These are phyloP conservation scores for Crotalus horridus DNA, from an alignment of 2,113 vertebrate species.

Conservation along the genomic window DNA sequence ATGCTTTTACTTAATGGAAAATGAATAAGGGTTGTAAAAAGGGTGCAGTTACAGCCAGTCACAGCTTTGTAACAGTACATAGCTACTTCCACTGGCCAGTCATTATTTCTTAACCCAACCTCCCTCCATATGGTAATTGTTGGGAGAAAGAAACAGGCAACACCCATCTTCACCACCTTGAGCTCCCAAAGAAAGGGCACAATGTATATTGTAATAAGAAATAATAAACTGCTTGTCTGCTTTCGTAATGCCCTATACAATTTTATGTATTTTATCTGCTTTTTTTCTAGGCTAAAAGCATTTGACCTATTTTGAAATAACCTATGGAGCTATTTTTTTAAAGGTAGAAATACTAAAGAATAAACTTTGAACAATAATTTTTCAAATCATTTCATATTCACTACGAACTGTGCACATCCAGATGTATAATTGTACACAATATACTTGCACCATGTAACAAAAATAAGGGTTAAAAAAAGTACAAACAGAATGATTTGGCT, in stretches of 20 bases:
- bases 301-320: neutral
- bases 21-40: neutral
- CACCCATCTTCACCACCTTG: neutral
- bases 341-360: neutral
- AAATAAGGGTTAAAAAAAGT: neutral
- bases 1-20: neutral
- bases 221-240: neutral
- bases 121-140: neutral
- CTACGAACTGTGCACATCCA: neutral
- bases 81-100: neutral
- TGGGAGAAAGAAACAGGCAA: neutral
- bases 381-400: conserved; percentile 12
- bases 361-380: neutral
- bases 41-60: neutral
- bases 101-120: neutral
- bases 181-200: neutral
- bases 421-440: neutral
- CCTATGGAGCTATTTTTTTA: neutral
- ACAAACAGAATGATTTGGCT: conserved; percentile 1
- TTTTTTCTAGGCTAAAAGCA: neutral
- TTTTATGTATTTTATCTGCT: neutral
- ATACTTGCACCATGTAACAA: neutral
- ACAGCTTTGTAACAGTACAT: neutral
- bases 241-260: neutral
- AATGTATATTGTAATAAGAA: neutral